A percentile compares a stretch with the other conserved stretches of the same genome.
Evolutionary conservation across 1,140 invertebrate species (phyloP).

Genomic region (Rhizoglyphus robini): DNA sequence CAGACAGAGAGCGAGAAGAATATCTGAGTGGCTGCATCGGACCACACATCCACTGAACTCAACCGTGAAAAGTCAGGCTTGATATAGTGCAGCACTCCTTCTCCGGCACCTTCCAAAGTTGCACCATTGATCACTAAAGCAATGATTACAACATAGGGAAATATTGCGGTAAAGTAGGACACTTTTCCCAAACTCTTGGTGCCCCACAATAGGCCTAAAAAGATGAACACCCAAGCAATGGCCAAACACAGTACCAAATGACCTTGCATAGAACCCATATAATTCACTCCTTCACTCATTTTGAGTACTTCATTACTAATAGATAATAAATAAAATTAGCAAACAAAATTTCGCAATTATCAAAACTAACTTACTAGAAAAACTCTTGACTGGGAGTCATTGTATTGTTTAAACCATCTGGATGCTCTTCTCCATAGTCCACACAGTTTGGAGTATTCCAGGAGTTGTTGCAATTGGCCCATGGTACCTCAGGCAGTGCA

Average conservation of each 20-base stretch:
- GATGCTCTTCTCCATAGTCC: not conserved
- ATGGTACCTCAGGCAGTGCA: slow-evolving; percentile 32
- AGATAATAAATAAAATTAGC: no score
- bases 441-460: slow-evolving; percentile 35
- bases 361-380: not conserved
- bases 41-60: slow-evolving; percentile 16
- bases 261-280: not conserved
- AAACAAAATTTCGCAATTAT: no score
- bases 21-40: slow-evolving; percentile 21
- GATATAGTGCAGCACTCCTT: slow-evolving; percentile 34
- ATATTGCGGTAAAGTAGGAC: slow-evolving; percentile 67
- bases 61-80: slow-evolving; percentile 32
- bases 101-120: slow-evolving; percentile 29
- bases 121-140: slow-evolving; percentile 31
- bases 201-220: slow-evolving; percentile 36
- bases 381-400: not conserved
- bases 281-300: not conserved
- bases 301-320: no score
- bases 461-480: slow-evolving; percentile 36
- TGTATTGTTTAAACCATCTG: not conserved
- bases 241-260: slow-evolving; percentile 34
- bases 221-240: slow-evolving; percentile 36
- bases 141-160: slow-evolving; percentile 46
- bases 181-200: slow-evolving; percentile 36
- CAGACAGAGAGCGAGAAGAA: slow-evolving; percentile 70